phyloP scores from a whole-genome alignment of 1,140 invertebrate species.

The Choristoneura fumiferana region DNA sequence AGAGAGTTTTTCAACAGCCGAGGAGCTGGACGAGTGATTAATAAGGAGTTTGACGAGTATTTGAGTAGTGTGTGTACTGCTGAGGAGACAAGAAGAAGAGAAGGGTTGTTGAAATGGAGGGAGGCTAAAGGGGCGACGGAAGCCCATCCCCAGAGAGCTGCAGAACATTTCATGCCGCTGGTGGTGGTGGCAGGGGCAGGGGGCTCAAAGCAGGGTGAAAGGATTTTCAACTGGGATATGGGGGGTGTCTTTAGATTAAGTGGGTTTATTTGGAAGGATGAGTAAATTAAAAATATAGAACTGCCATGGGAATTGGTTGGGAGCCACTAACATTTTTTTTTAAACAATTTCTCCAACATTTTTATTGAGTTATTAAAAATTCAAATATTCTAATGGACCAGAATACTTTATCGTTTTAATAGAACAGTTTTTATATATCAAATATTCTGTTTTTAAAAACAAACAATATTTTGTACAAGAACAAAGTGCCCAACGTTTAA shows the following conservation, averaged over 20 bases:
- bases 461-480: too few species aligned
- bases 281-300: conserved; percentile 29
- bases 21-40: conserved; percentile 40
- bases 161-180: conserved; percentile 70
- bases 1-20: conserved; percentile 54
- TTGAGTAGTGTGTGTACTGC: conserved; percentile 54
- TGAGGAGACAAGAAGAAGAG: conserved; percentile 42
- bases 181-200: conserved; percentile 66
- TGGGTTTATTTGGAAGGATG: conserved; percentile 62
- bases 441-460: too few species aligned
- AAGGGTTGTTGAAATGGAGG: conserved; percentile 51
- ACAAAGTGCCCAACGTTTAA: too few species aligned
- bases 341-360: too few species aligned
- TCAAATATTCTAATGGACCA: too few species aligned
- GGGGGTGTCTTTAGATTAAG: conserved; percentile 56
- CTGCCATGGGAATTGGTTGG: too few species aligned
- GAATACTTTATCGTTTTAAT: too few species aligned
- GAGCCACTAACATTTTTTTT: too few species aligned
- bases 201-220: conserved; percentile 46
- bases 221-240: conserved; percentile 71
- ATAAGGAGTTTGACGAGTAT: conserved; percentile 64
- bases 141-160: conserved; percentile 57
- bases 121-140: conserved; percentile 52
- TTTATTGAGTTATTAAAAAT: too few species aligned
- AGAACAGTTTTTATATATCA: too few species aligned